phyloP scores from a whole-genome alignment of 2,113 vertebrate species.

The Sardina pilchardus region DNA sequence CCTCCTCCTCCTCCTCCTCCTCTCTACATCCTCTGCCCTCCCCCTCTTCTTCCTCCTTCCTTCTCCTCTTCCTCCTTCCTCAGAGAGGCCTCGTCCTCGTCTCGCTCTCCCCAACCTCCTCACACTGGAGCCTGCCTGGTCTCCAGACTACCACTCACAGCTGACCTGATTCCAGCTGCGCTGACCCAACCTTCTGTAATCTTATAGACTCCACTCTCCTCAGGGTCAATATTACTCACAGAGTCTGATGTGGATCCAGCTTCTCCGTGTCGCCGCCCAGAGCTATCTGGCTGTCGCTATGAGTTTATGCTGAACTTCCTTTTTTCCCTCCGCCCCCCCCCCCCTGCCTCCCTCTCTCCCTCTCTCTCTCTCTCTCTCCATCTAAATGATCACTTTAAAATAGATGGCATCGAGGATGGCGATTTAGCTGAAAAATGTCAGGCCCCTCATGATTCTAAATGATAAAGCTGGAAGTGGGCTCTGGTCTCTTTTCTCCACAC shows the following conservation, averaged over 20 bases:
- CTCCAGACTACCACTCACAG: slow-evolving; percentile 21
- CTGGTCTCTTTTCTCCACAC: slow-evolving; percentile 51
- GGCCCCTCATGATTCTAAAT: slow-evolving; percentile 66
- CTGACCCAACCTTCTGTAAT: slow-evolving; percentile 12
- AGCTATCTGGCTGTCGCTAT: slow-evolving; percentile 52
- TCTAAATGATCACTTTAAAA: slow-evolving; percentile 55
- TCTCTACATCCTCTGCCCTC: neutral
- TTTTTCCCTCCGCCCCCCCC: neutral
- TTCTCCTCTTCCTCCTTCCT: neutral
- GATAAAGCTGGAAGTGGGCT: slow-evolving; percentile 66
- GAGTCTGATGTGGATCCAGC: slow-evolving; percentile 20
- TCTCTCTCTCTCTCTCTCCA: slow-evolving; percentile 39
- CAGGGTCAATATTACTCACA: slow-evolving; percentile 38
- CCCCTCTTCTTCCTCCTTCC: neutral
- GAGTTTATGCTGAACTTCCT: slow-evolving; percentile 64
- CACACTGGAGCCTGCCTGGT: neutral
- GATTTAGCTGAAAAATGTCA: slow-evolving; percentile 60
- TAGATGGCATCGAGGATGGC: slow-evolving; percentile 65
- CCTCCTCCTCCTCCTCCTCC: neutral
- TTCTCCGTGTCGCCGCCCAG: slow-evolving; percentile 35
- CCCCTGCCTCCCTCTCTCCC: neutral
- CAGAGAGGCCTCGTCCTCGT: neutral
- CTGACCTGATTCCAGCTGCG: slow-evolving; percentile 22
- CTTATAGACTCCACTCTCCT: neutral
- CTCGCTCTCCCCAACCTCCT: neutral